A percentile compares a stretch with the other conserved stretches of the same genome.
phyloP scores from a whole-genome alignment of 2,797 vertebrate genomes.

The Typhlichthys eigenmanni region DNA sequence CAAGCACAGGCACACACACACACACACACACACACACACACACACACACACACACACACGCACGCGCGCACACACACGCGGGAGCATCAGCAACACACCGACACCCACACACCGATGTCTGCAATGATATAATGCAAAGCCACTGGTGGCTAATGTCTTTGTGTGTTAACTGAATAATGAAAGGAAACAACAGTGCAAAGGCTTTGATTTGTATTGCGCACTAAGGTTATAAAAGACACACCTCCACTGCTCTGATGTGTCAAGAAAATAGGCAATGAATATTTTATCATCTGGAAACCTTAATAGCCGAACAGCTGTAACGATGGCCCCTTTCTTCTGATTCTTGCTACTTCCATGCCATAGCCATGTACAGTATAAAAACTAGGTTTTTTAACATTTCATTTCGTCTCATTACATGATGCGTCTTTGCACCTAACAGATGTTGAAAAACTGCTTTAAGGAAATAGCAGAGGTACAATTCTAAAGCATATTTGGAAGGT shows the following conservation, averaged over 20 bases:
- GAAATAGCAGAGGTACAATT: too few species aligned
- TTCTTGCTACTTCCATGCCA: background rate
- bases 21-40: slow-evolving; percentile 13
- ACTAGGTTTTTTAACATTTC: too few species aligned
- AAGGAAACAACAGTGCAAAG: slow-evolving; percentile 12
- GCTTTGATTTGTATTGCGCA: slow-evolving; percentile 38
- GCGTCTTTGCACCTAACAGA: background rate
- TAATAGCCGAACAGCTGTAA: slow-evolving; percentile 45
- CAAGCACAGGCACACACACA: slow-evolving; percentile 27
- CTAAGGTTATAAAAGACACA: slow-evolving; percentile 30
- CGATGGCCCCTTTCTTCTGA: slow-evolving; percentile 23
- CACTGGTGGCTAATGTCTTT: slow-evolving; percentile 15
- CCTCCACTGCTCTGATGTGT: slow-evolving; percentile 37
- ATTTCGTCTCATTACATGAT: background rate
- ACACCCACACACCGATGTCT: background rate
- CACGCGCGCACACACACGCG: slow-evolving; percentile 1
- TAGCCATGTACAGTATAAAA: background rate
- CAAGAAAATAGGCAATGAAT: slow-evolving; percentile 60
- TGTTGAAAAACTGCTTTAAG: too few species aligned
- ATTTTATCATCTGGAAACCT: slow-evolving; percentile 64
- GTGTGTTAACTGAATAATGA: slow-evolving; percentile 11
- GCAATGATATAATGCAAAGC: slow-evolving; percentile 24
- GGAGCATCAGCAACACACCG: slow-evolving; percentile 3
- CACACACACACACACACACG: slow-evolving; percentile 4
- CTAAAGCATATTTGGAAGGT: too few species aligned